These are phyloP conservation scores for Drosophila sulfurigaster DNA, from an alignment of 1,140 invertebrate species.

Conservation along the genomic window DNA sequence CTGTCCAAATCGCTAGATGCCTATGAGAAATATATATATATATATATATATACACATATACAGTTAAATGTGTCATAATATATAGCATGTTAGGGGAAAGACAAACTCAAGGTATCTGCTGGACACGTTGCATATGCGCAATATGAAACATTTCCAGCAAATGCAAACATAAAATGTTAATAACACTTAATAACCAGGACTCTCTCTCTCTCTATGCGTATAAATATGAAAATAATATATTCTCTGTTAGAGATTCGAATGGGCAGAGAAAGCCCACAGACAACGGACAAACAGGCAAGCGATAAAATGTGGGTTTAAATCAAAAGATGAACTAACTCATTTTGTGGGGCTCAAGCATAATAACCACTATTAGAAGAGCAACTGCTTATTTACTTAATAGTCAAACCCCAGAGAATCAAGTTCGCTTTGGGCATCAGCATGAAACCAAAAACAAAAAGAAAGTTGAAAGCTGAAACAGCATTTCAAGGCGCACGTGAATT, in stretches of 20 bases:
- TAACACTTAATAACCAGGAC: constrained; percentile 48
- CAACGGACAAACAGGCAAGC: constrained; percentile 7
- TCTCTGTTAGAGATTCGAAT: not conserved
- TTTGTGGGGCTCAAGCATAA: constrained; percentile 15
- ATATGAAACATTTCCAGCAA: constrained; percentile 33
- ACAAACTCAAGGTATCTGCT: constrained; percentile 11
- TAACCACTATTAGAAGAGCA: not conserved
- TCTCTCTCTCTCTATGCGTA: constrained; percentile 10
- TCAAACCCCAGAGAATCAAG: not conserved
- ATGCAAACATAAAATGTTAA: constrained; percentile 64
- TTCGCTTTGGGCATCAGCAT: not conserved
- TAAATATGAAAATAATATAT: constrained; percentile 27
- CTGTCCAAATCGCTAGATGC: not conserved
- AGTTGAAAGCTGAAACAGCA: constrained; percentile 39
- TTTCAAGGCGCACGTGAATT: constrained; percentile 63
- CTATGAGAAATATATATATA: constrained; percentile 8
- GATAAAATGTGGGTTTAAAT: constrained; percentile 54
- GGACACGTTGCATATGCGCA: constrained; percentile 38
- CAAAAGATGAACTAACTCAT: constrained; percentile 51
- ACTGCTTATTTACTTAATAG: constrained; percentile 20
- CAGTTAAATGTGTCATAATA: constrained; percentile 38
- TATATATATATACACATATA: not conserved
- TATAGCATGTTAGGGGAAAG: constrained; percentile 6
- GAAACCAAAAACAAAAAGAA: constrained; percentile 15
- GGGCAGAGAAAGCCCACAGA: not conserved